phyloP scores from a whole-genome alignment of 2,797 vertebrate species.

The Phrynocephalus guinanensis region DNA sequence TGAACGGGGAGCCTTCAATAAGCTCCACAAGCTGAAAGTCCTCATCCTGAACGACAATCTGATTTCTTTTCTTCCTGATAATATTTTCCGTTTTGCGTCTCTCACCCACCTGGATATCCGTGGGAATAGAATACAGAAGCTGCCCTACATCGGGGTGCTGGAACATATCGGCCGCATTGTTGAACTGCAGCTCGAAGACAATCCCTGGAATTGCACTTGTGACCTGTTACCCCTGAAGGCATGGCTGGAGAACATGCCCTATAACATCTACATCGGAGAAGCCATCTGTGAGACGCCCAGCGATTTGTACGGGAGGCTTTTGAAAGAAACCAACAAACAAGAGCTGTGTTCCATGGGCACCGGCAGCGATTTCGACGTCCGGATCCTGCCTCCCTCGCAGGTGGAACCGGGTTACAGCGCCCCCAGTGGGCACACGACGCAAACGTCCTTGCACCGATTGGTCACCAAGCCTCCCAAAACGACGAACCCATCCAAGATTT shows the following conservation, averaged over 20 bases:
- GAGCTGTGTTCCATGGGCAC: conserved; percentile 96
- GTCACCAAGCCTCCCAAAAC: conserved; percentile 92
- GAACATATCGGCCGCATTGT: conserved; percentile 97
- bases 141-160: conserved; percentile 96
- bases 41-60: conserved; percentile 99
- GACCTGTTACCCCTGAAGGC: conserved; percentile 96
- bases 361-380: conserved; percentile 93
- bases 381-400: conserved; percentile 87
- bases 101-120: conserved; percentile 98
- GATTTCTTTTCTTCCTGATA: conserved; percentile 94
- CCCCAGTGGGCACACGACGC: conserved; percentile 83
- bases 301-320: conserved; percentile 92
- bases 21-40: conserved; percentile 97
- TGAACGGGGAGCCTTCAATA: conserved; percentile 98
- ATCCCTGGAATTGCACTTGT: conserved; percentile 99
- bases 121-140: conserved; percentile 96
- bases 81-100: conserved; percentile 98
- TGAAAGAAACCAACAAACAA: conserved; percentile 97
- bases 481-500: conserved; percentile 94
- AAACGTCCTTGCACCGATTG: conserved; percentile 84
- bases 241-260: conserved; percentile 99
- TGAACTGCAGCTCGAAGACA: conserved; percentile 96
- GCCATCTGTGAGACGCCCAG: conserved; percentile 97
- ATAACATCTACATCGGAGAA: conserved; percentile 98
- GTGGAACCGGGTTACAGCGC: conserved; percentile 86